Evolutionary conservation across 2,113 vertebrate genomes (phyloP).

Genomic region (Corynorhinus townsendii): DNA sequence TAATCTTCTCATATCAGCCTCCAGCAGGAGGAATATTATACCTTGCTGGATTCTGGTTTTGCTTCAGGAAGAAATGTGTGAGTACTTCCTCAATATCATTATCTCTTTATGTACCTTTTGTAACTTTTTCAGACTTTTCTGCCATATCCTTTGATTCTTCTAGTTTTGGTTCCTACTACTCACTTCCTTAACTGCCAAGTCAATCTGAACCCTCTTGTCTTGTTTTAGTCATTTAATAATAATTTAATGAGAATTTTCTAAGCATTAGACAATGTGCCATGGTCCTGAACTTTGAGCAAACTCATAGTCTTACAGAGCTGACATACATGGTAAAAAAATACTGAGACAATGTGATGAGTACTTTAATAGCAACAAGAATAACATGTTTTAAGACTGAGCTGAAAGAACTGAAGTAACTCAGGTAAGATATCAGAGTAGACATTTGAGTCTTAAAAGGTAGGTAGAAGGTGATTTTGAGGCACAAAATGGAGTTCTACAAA

Average conservation of each 20-base stretch:
- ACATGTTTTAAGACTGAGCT: not conserved
- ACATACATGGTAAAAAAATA: not conserved
- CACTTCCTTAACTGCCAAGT: not conserved
- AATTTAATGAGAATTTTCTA: not conserved
- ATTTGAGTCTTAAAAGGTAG: not conserved
- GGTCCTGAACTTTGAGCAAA: not conserved
- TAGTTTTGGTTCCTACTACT: not conserved
- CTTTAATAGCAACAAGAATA: not conserved
- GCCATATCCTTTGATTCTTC: not conserved
- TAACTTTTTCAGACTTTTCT: not conserved
- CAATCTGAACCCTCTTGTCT: not conserved
- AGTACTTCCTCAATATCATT: not conserved
- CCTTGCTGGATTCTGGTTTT: not conserved
- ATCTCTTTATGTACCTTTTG: not conserved
- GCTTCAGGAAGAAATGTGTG: not conserved
- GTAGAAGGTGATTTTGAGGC: not conserved
- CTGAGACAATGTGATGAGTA: not conserved
- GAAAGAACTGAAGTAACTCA: not conserved
- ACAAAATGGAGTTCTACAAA: not conserved
- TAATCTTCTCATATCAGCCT: not conserved
- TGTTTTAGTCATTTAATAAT: not conserved
- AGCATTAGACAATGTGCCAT: not conserved
- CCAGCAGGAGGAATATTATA: not conserved
- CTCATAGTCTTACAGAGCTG: not conserved
- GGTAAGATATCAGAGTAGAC: not conserved